Conservation (phyloP, 2,113 vertebrate species). For the Gnathonemus echidnorhynchus region DNA sequence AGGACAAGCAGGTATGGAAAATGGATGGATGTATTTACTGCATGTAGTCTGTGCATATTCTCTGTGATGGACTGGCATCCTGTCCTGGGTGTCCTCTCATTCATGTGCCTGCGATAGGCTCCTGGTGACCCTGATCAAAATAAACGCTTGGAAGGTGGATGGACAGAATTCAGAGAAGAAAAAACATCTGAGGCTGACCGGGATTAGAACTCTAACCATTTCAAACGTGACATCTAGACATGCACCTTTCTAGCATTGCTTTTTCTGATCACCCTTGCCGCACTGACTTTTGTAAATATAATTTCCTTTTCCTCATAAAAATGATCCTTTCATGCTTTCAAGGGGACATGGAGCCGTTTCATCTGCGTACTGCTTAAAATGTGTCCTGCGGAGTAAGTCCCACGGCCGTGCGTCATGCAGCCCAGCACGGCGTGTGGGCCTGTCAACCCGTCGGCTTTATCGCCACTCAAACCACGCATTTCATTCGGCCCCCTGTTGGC, state of each 20-base stretch:
- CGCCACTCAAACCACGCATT: not conserved
- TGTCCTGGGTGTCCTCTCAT: not conserved
- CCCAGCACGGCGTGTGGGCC: not conserved
- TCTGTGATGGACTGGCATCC: not conserved
- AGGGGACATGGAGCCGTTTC: slow-evolving; percentile 16
- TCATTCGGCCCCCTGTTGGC: not conserved
- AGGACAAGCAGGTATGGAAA: not conserved
- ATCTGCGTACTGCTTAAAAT: slow-evolving; percentile 14
- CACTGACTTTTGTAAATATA: not conserved
- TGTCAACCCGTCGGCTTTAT: not conserved
- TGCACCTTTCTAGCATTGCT: not conserved
- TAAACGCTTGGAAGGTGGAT: not conserved
- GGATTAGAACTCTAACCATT: not conserved
- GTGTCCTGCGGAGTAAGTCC: not conserved
- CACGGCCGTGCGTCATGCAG: not conserved
- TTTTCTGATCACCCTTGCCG: not conserved
- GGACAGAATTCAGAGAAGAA: not conserved
- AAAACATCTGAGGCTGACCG: not conserved
- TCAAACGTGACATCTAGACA: not conserved
- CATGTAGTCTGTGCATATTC: not conserved
- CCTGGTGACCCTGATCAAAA: not conserved
- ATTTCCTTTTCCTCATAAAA: not conserved
- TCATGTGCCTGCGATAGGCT: not conserved
- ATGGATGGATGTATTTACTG: not conserved
- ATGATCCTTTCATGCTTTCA: not conserved